Evolutionary conservation across 2,113 vertebrate species (phyloP), one percentile per base, ranked within the genome.

Genomic region (Diadophis punctatus): DNA sequence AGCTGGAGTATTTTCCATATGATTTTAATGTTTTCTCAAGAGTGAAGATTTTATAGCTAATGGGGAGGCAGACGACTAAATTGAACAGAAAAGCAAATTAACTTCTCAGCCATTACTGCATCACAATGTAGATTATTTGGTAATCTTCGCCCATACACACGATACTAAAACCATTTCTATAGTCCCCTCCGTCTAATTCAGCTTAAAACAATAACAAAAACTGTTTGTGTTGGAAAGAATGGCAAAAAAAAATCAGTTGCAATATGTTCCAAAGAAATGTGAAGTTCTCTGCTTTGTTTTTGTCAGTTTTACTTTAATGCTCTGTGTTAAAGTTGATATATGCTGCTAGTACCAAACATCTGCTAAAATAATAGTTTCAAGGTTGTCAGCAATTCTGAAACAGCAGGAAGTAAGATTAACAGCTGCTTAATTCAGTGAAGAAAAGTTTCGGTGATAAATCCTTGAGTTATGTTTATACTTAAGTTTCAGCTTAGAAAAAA

Each of bases 21-120:
- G 88, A 93, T 91, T 91, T 95, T 95, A 95, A 86, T n/a, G 49
- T 84, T 90, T 63, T 92, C 92, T 85, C 80, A n/a, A 43, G n/a
- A 9, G 60, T 93, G 74, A 30, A 94, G 85, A 92, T 96, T 91
- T 94, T 51, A 55, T 56, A 94, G 89, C 74, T 58, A 88, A 46
- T 55, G 60, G 90, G 86, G 92, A 1, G 48, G 48, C 90, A 95
- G 89, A 90, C 84, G 92, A 86, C 92, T 88, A 92, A 94, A 94
- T 12, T 95, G 92, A 94, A 11, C 5, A 89, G 88, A 34, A 6
- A 90, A 48, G 16, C 0, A 3, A 87, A 94, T 53, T 43, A 89
- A 14, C n/a, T 91, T 27, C 22, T 14, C 30, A 43, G 56, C 9
- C n/a, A 48, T 9, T 60, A 14, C 63, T 90, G 93, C 91, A 94